Percentiles rank a stretch among this genome's conserved stretches.
These are phyloP conservation scores for Drosophila longiperda DNA, from an alignment of 2,888 invertebrate species.

Conservation along the genomic window DNA sequence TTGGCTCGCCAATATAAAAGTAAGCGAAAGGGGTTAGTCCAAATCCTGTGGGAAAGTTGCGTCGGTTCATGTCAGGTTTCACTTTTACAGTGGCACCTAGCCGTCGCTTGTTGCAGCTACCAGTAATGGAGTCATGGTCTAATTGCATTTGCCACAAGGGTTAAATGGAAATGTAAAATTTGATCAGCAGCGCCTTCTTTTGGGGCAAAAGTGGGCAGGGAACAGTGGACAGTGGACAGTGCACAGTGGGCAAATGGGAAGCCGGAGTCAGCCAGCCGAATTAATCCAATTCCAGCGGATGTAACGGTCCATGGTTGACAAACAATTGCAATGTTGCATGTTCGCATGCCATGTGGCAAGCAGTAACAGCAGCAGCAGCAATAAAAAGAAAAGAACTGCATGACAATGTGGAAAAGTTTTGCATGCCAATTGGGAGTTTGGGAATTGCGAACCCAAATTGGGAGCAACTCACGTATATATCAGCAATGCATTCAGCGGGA, in stretches of 20 bases:
- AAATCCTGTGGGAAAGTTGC: conserved; percentile 72
- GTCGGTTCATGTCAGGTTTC: conserved; percentile 30
- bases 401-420: conserved; percentile 63
- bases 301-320: conserved; percentile 83
- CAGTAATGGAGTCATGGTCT: conserved; percentile 77
- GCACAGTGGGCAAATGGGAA: conserved; percentile 7
- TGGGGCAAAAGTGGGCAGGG: neutral
- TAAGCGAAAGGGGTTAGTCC: conserved; percentile 35
- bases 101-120: neutral
- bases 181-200: conserved; percentile 44
- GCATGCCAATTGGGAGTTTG: conserved; percentile 50
- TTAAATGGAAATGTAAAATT: conserved; percentile 75
- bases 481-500: conserved; percentile 8
- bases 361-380: conserved; percentile 4
- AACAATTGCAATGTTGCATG: conserved; percentile 75
- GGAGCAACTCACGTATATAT: conserved; percentile 34
- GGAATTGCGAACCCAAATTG: conserved; percentile 30
- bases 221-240: conserved; percentile 7
- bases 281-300: conserved; percentile 81
- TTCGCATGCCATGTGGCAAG: conserved; percentile 30
- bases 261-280: conserved; percentile 50
- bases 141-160: conserved; percentile 76
- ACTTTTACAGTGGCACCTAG: conserved; percentile 43
- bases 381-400: conserved; percentile 54
- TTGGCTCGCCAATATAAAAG: conserved; percentile 24